A percentile compares a stretch with the other conserved stretches of the same genome.
These are phyloP conservation scores for Medauroidea extradentata DNA, from an alignment of 1,140 invertebrate genomes.

Conservation along the genomic window DNA sequence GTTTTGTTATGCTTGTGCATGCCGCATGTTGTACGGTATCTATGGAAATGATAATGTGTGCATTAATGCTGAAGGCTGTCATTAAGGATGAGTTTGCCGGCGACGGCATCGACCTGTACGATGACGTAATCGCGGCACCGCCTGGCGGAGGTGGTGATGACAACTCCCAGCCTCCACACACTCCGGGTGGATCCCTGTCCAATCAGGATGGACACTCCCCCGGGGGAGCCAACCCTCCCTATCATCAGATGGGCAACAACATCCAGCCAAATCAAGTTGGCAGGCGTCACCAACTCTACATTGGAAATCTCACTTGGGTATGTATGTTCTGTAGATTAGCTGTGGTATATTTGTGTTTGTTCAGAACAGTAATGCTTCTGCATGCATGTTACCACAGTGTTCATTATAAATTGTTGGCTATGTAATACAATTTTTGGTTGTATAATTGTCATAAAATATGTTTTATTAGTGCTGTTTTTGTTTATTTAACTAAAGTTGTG, in stretches of 20 bases:
- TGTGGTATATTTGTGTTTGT: no score
- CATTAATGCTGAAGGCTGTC: background rate
- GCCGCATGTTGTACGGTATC: no score
- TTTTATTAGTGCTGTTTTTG: no score
- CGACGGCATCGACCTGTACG: slow-evolving; percentile 91
- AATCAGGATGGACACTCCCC: slow-evolving; percentile 20
- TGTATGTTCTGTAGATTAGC: no score
- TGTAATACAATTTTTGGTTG: no score
- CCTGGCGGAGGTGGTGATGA: slow-evolving; percentile 49
- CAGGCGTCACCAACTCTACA: slow-evolving; percentile 83
- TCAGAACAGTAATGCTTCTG: no score
- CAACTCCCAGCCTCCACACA: slow-evolving; percentile 16
- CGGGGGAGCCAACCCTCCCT: slow-evolving; percentile 63
- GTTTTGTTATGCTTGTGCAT: no score
- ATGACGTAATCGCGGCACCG: slow-evolving; percentile 87
- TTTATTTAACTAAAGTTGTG: no score
- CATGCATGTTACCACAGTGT: no score
- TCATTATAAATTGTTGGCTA: no score
- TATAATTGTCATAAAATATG: no score
- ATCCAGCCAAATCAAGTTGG: slow-evolving; percentile 65
- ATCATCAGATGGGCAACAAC: slow-evolving; percentile 60
- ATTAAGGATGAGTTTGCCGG: slow-evolving; percentile 76
- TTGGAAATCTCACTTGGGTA: slow-evolving; percentile 91
- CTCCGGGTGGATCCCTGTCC: slow-evolving; percentile 32
- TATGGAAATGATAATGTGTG: background rate